Conservation (phyloP, 2,797 vertebrate species). For the Peromyscus melanophrys region DNA sequence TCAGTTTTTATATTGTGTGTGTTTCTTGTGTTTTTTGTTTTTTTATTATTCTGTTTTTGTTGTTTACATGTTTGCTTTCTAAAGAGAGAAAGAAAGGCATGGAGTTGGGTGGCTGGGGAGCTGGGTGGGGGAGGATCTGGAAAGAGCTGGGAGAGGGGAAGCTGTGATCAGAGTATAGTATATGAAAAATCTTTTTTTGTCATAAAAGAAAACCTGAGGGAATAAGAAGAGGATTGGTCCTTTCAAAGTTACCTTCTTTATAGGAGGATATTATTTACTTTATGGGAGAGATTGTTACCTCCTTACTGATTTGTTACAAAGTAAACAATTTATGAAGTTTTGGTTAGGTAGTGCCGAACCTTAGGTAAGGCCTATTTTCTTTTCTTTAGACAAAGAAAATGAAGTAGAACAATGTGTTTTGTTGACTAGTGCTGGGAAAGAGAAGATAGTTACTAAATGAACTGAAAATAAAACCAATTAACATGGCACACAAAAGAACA, state of each 20-base stretch:
- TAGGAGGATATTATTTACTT: not conserved
- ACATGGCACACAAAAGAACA: not conserved
- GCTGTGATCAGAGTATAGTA: not conserved
- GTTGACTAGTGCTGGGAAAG: not conserved
- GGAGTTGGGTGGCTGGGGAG: not conserved
- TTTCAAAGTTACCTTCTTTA: not conserved
- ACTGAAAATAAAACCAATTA: constrained; percentile 12
- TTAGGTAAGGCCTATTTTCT: not conserved
- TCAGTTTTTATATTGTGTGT: not conserved
- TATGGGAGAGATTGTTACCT: not conserved
- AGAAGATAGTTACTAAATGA: not conserved
- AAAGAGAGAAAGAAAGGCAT: not conserved
- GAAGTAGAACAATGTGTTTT: not conserved
- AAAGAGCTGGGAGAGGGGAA: not conserved
- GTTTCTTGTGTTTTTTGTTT: not conserved
- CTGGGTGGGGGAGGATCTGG: not conserved
- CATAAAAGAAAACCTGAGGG: not conserved
- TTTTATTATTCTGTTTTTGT: not conserved
- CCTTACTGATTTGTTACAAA: not conserved
- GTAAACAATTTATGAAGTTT: not conserved
- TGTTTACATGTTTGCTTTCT: not conserved
- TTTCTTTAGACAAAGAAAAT: not conserved
- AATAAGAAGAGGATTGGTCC: not conserved
- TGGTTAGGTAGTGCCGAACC: not conserved
- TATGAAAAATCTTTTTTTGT: not conserved